phyloP scores from a whole-genome alignment of 1,140 invertebrate genomes.

The Hetaerina americana region DNA sequence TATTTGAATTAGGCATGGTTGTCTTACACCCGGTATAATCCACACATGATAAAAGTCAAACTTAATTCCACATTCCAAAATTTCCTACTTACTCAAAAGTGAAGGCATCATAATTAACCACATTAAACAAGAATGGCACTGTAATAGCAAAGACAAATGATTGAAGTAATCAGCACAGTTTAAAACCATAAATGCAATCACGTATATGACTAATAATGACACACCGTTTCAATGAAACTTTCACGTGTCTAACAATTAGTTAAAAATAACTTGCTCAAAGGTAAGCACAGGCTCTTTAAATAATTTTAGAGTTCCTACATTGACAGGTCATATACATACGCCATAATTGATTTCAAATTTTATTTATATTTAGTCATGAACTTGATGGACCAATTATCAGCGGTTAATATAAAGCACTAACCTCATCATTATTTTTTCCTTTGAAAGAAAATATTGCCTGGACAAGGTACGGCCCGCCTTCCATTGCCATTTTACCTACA shows the following conservation, averaged over 20 bases:
- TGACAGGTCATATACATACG: background rate
- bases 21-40: no score
- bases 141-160: no score
- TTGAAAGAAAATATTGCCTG: slow-evolving; percentile 86
- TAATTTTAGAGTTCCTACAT: background rate
- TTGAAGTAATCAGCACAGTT: no score
- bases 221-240: background rate
- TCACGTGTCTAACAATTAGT: background rate
- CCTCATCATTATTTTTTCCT: slow-evolving; percentile 94
- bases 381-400: background rate
- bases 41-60: no score
- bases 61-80: no score
- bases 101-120: no score
- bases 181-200: no score
- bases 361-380: background rate
- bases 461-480: slow-evolving; percentile 37
- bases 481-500: background rate
- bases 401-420: slow-evolving; percentile 27
- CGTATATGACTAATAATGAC: no score
- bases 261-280: background rate
- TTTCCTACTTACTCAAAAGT: no score
- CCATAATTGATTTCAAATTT: no score
- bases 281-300: background rate
- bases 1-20: no score
- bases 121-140: no score